Percentiles rank a stretch among this genome's conserved stretches.
phyloP scores from a whole-genome alignment of 2,113 vertebrate genomes.

The Meles meles region DNA sequence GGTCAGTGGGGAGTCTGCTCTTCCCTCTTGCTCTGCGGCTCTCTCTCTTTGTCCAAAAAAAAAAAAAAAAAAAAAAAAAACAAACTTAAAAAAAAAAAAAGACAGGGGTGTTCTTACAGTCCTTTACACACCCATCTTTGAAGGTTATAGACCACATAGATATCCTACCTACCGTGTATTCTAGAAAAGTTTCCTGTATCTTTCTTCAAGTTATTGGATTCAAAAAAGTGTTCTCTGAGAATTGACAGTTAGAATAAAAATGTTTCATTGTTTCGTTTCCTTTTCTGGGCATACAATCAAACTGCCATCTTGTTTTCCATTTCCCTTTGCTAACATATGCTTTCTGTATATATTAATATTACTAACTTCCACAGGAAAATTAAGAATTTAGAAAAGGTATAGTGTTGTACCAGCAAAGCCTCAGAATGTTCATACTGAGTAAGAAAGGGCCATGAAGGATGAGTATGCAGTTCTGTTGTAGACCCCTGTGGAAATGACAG shows the following conservation, averaged over 20 bases:
- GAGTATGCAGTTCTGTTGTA: not conserved
- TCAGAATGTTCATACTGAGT: not conserved
- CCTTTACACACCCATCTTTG: not conserved
- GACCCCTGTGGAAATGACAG: not conserved
- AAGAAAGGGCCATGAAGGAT: not conserved
- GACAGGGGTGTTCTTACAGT: not conserved
- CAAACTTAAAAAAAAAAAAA: not conserved
- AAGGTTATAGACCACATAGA: not conserved
- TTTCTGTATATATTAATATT: not conserved
- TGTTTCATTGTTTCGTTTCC: constrained; percentile 16
- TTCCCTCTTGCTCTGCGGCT: not conserved
- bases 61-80: no score
- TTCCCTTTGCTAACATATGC: not conserved
- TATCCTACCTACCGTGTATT: not conserved
- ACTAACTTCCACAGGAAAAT: not conserved
- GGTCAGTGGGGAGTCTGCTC: not conserved
- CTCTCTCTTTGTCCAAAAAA: not conserved
- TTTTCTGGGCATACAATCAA: constrained; percentile 23
- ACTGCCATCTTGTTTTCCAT: not conserved
- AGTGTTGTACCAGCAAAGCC: not conserved
- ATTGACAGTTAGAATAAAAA: constrained; percentile 12
- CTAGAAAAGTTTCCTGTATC: not conserved
- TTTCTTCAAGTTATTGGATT: not conserved
- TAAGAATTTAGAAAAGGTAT: not conserved
- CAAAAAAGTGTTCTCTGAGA: constrained; percentile 28